phyloP scores from a whole-genome alignment of 30 jellyfish, hydroid and myxozoan species.

The Phacellophora camtschatica region DNA sequence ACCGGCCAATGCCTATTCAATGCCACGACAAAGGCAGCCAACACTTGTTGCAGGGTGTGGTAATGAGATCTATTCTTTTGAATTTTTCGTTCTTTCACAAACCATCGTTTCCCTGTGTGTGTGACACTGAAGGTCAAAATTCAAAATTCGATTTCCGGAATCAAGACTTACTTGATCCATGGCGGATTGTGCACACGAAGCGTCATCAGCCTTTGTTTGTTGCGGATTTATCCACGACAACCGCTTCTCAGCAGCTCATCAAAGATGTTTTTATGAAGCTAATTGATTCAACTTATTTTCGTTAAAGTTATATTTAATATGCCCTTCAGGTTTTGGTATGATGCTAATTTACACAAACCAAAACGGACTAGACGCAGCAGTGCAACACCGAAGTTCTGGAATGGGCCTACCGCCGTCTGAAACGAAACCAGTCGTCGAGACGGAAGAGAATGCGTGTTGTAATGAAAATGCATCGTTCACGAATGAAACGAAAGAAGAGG shows the following conservation, averaged over 20 bases:
- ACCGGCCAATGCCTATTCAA: too few species aligned
- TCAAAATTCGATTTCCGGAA: constrained; percentile 32
- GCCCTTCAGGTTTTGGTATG: constrained; percentile 22
- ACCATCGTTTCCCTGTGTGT: constrained; percentile 39
- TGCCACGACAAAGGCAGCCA: too few species aligned
- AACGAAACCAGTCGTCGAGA: not conserved
- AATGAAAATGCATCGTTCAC: not conserved
- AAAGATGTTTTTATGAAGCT: not conserved
- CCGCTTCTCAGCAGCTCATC: not conserved
- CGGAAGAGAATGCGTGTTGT: not conserved
- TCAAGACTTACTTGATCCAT: not conserved
- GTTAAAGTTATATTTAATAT: not conserved
- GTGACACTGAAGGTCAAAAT: not conserved
- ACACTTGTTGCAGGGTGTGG: too few species aligned
- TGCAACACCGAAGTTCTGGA: not conserved
- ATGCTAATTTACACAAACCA: constrained; percentile 49
- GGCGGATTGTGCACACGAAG: constrained; percentile 20
- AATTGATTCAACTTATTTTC: not conserved
- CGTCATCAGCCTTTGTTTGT: not conserved
- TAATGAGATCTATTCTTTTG: too few species aligned
- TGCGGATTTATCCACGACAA: not conserved
- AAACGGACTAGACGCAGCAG: constrained; percentile 1
- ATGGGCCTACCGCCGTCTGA: constrained; percentile 36
- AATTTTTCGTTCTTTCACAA: too few species aligned
- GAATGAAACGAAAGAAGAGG: constrained; percentile 20